A percentile compares a stretch with the other conserved stretches of the same genome.
These are phyloP conservation scores for Lasioglossum leucozonium DNA, from an alignment of 2,888 invertebrate species.

Conservation along the genomic window DNA sequence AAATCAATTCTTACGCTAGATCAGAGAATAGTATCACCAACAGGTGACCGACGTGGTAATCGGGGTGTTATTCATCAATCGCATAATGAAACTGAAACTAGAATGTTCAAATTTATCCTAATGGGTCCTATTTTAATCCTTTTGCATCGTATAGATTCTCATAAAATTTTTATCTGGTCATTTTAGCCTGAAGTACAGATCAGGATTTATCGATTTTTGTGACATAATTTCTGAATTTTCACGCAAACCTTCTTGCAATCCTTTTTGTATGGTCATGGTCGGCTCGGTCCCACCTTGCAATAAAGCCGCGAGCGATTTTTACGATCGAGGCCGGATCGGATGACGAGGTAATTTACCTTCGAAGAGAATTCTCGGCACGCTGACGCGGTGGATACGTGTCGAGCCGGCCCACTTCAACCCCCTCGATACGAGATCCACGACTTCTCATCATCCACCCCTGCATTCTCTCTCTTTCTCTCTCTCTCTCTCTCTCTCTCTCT, in stretches of 20 bases:
- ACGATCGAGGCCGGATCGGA: constrained; percentile 63
- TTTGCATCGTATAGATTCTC: neutral
- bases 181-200: neutral
- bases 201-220: neutral
- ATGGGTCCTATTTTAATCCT: no score
- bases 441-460: constrained; percentile 13
- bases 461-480: neutral
- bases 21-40: no score
- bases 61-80: no score
- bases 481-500: neutral
- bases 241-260: neutral
- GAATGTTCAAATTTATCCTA: no score
- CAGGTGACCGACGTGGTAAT: no score
- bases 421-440: constrained; percentile 2
- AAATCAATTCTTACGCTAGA: no score
- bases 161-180: neutral
- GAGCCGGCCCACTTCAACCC: constrained; percentile 13
- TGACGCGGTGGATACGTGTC: constrained; percentile 24
- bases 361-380: constrained; percentile 47
- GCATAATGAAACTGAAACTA: no score
- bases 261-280: neutral
- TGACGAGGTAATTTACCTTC: constrained; percentile 70
- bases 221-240: neutral
- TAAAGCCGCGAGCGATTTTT: constrained; percentile 69
- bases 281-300: constrained; percentile 57